A percentile compares a stretch with the other conserved stretches of the same genome.
These are phyloP conservation scores for Hypomecis punctinalis DNA, from an alignment of 2,888 invertebrate species.

Conservation along the genomic window DNA sequence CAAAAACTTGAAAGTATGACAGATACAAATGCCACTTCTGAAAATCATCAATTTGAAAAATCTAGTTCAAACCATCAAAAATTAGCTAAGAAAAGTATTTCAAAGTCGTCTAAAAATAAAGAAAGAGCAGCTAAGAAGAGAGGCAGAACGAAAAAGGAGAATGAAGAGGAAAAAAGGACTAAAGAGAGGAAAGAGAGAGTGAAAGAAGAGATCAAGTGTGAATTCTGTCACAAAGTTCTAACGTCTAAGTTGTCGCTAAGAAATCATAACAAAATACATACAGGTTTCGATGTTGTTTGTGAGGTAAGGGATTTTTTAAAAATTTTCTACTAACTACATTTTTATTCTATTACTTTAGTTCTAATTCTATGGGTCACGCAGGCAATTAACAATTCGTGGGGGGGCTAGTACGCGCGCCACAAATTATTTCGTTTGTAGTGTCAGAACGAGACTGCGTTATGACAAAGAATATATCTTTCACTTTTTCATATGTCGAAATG, in stretches of 20 bases:
- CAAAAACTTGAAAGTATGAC: neutral
- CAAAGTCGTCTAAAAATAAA: conserved; percentile 14
- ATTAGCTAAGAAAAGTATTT: neutral
- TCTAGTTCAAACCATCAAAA: conserved; percentile 1
- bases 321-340: too few species aligned
- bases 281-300: conserved; percentile 71
- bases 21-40: conserved; percentile 1
- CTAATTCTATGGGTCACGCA: too few species aligned
- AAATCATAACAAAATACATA: conserved; percentile 79
- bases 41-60: conserved; percentile 4
- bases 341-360: too few species aligned
- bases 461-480: too few species aligned
- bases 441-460: too few species aligned
- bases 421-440: too few species aligned
- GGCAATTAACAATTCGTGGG: too few species aligned
- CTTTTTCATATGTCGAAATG: too few species aligned
- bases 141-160: conserved; percentile 49
- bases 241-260: conserved; percentile 71
- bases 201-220: conserved; percentile 71
- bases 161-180: conserved; percentile 44
- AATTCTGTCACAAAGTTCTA: conserved; percentile 73
- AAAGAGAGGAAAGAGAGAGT: conserved; percentile 48
- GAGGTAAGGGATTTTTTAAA: too few species aligned
- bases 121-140: conserved; percentile 38
- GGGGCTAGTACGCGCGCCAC: too few species aligned